These are phyloP conservation scores for Sarcophaga peregrina DNA, from an alignment of 1,140 invertebrate species.

Conservation along the genomic window DNA sequence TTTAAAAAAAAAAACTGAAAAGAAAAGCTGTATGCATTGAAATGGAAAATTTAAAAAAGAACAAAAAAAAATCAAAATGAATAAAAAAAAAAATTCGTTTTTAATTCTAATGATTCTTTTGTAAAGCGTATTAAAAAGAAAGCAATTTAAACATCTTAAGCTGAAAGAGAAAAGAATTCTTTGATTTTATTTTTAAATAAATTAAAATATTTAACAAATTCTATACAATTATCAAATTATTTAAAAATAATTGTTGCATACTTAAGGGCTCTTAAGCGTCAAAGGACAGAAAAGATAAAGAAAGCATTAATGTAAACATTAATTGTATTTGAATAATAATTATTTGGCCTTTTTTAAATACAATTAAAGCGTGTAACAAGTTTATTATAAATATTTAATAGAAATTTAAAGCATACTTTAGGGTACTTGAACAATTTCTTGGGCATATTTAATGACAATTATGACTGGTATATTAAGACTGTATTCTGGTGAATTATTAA, in stretches of 20 bases:
- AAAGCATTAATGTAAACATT: neutral
- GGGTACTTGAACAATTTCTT: neutral
- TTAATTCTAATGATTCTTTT: no score
- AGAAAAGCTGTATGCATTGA: neutral
- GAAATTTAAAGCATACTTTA: neutral
- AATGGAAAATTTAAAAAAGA: constrained; percentile 27
- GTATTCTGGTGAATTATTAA: neutral
- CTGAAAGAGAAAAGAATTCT: neutral
- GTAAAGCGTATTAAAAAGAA: neutral
- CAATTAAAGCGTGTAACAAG: neutral
- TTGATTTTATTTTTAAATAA: neutral
- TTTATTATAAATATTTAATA: neutral
- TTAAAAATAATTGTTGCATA: neutral
- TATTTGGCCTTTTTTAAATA: neutral
- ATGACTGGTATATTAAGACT: neutral
- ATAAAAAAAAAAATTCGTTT: no score
- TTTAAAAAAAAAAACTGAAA: neutral
- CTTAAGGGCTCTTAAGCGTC: constrained; percentile 3
- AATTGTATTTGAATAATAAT: constrained; percentile 3
- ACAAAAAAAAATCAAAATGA: neutral
- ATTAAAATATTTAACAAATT: constrained; percentile 12
- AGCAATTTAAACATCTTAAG: neutral
- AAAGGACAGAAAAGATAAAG: neutral
- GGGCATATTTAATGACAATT: constrained; percentile 14
- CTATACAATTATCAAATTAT: neutral